Evolutionary conservation across 2,888 invertebrate genomes (phyloP), one percentile per base, ranked within the genome.

Genomic region (Melinaea menophilus): DNA sequence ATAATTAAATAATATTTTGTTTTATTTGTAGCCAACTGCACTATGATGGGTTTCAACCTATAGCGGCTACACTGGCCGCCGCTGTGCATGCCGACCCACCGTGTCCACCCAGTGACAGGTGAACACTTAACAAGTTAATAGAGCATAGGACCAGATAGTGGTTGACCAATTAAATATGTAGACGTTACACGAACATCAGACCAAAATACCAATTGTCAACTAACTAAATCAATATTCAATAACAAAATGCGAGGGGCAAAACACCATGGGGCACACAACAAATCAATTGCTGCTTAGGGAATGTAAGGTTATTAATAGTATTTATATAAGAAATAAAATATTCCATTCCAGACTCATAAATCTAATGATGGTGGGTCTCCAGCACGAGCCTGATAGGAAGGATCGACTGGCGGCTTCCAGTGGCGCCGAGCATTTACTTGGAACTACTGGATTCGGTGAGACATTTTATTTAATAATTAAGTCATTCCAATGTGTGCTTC

Each of bases 21-120:
- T 4, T 90, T 92, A 46, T 4, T 90, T 92, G 46, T 82, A 99
- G 99, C 76, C 99, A 99, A 85, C 90, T 99, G 60, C 97, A 96
- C 84, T 99, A 99, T 79, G 99, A 99, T 93, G 99, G 99, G 0
- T 95, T 98, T 82, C 97, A 98, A 81, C 94, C 95, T n/a, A 91
- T 99, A 58, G 99, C 98, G 0, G 94, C 97, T 0, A 95, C 94
- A 58, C 84, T 99, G 63, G 95, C 97, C 0, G 93, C 94, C 60
- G 91, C 95, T 45, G 95, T 97, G 0, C 96, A 98, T 76, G 96
- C 98, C 0, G 97, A 98, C 73, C 97, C 98, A 41, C 95, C 97
- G 0, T 98, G 98, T 79, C 97, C 99, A 0, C 99, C 89, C 0
- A 99, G 99, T 47, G 99, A 99, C 82, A 93, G 96, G 91, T 91